Evolutionary conservation across 2,113 vertebrate genomes (phyloP), one percentile per base, ranked within the genome.

Genomic region (Gymnogyps californianus): DNA sequence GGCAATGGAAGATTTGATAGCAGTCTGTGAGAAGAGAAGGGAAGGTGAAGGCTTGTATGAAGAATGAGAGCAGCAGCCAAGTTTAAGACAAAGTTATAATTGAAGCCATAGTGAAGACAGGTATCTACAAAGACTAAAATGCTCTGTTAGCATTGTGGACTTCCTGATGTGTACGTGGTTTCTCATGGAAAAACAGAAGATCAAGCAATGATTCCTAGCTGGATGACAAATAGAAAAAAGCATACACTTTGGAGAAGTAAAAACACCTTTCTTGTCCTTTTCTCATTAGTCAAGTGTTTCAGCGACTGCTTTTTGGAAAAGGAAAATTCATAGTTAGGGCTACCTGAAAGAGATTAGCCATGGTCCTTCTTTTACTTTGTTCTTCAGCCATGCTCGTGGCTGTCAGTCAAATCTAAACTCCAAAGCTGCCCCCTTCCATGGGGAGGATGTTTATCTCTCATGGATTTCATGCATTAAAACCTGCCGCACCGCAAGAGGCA

Each of bases 101-200:
- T 70, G 51, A 90, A 92, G 40, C 26, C 16, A 12, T 20, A 13
- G 25, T 17, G 28, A 84, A 90, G 40, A 24, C 24, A 51, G 40
- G 26, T 81, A 66, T 78, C 59, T 75, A 16, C 20, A 58, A 31
- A 16, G 52, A 57, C 57, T 79, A 52, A 95, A 89, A 71, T 34
- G 25, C 32, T 32, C 36, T 0, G 0, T 76, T 89, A 0, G 0
- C 67, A n/a, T 8, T 87, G 32, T 18, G 4, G 21, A 11, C 38
- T 89, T 91, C 59, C 34, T 85, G 46, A 52, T 32, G 36, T 15
- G 16, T 57, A 42, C 26, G 20, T 10, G 9, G 22, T 22, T 34
- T 61, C 26, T 75, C 40, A 55, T 75, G 40, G 14, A 54, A 75
- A 82, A 75, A 21, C 8, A 47, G 58, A 80, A 77, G 36, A 31